phyloP scores from a whole-genome alignment of 2,888 invertebrate genomes.

The Diaphora mendica region DNA sequence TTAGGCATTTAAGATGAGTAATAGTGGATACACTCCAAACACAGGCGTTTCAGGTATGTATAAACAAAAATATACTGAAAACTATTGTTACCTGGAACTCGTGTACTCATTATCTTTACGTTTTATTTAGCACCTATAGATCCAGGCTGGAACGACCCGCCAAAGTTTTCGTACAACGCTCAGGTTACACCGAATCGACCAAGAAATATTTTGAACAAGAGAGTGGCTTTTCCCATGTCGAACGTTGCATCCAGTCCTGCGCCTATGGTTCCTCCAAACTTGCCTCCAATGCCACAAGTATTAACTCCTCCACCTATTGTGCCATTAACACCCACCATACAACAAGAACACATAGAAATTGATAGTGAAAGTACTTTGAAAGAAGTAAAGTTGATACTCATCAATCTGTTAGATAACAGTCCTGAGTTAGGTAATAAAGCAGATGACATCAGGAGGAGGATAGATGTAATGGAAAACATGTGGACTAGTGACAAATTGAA shows the following conservation, averaged over 20 bases:
- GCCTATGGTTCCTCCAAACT: constrained; percentile 50
- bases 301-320: constrained; percentile 51
- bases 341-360: constrained; percentile 51
- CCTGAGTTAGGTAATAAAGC: constrained; percentile 76
- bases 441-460: constrained; percentile 84
- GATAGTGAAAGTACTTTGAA: constrained; percentile 67
- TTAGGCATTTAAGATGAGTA: constrained; percentile 52
- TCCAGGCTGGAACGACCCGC: constrained; percentile 88
- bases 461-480: constrained; percentile 85
- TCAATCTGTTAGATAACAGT: constrained; percentile 68
- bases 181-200: constrained; percentile 76
- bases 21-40: constrained; percentile 57
- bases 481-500: constrained; percentile 86
- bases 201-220: constrained; percentile 82
- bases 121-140: constrained; percentile 71
- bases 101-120: background rate
- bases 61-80: constrained; percentile 6
- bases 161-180: constrained; percentile 79
- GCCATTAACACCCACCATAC: constrained; percentile 28
- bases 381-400: constrained; percentile 72
- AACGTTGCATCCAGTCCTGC: constrained; percentile 54
- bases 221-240: constrained; percentile 83
- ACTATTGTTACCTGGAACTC: background rate
- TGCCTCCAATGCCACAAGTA: constrained; percentile 65
- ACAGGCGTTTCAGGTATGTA: constrained; percentile 57